These are phyloP conservation scores for Epinephelus moara DNA, from an alignment of 2,113 vertebrate genomes.

Conservation along the genomic window DNA sequence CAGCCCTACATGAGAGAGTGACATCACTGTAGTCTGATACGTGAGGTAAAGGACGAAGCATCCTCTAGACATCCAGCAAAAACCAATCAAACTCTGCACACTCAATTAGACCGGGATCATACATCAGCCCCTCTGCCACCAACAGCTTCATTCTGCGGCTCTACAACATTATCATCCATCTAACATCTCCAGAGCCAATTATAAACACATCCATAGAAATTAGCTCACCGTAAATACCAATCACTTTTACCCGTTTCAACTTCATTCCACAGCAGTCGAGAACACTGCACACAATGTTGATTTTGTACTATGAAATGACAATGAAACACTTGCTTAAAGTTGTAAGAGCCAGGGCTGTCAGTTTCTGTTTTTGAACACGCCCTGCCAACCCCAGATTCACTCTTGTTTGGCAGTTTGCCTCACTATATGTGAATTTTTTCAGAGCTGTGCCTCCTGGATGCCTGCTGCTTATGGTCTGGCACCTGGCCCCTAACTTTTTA, in stretches of 20 bases:
- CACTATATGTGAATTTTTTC: too few relatives aligned
- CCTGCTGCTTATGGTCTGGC: too few relatives aligned
- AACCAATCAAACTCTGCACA: constrained; percentile 73
- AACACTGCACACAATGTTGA: background rate
- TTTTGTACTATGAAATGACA: background rate
- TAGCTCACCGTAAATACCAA: background rate
- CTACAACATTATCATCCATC: constrained; percentile 48
- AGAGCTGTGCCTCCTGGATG: too few relatives aligned
- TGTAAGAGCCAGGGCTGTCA: too few relatives aligned
- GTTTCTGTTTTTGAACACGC: too few relatives aligned
- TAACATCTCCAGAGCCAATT: constrained; percentile 45
- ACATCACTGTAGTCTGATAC: background rate
- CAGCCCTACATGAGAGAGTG: background rate
- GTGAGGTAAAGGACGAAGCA: constrained; percentile 54
- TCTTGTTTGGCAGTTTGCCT: too few relatives aligned
- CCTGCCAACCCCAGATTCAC: too few relatives aligned
- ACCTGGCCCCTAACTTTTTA: too few relatives aligned
- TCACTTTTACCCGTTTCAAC: constrained; percentile 13
- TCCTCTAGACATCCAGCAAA: constrained; percentile 67
- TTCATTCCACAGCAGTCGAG: background rate
- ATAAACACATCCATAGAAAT: constrained; percentile 49
- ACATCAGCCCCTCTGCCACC: constrained; percentile 61
- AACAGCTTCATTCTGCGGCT: constrained; percentile 27
- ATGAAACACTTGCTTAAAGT: background rate
- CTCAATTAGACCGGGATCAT: constrained; percentile 76